Percentiles rank a stretch among this genome's conserved stretches.
Evolutionary conservation across 2,888 invertebrate genomes (phyloP).

Genomic region (Ctenicera cuprea): DNA sequence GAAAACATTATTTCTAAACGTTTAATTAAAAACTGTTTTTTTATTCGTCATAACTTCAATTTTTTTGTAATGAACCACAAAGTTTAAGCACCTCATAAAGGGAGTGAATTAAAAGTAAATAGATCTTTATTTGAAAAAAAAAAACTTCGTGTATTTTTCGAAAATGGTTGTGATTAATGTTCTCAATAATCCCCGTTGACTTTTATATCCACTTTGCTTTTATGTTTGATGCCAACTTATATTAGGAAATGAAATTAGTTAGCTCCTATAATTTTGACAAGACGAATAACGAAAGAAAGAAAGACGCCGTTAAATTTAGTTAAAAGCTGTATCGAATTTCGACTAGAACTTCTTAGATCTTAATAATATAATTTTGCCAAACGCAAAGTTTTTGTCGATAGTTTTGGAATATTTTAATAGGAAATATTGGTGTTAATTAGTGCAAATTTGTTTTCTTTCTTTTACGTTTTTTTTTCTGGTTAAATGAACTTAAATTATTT

Average conservation of each 20-base stretch:
- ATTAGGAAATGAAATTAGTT: conserved; percentile 32
- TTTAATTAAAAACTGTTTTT: too few species aligned
- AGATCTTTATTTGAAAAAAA: too few species aligned
- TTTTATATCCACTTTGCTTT: conserved; percentile 29
- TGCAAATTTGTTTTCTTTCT: too few species aligned
- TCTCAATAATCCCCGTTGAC: conserved; percentile 12
- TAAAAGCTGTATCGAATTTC: conserved; percentile 33
- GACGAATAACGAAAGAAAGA: conserved; percentile 12
- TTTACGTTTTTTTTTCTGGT: too few species aligned
- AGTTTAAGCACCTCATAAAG: too few species aligned
- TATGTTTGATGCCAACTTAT: conserved; percentile 25
- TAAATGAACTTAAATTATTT: too few species aligned
- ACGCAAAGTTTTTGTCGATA: conserved; percentile 3
- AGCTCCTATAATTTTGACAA: conserved; percentile 26
- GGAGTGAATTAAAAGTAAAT: too few species aligned
- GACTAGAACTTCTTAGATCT: background rate
- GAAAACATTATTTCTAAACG: background rate
- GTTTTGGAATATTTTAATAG: too few species aligned
- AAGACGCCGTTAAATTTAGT: conserved; percentile 25
- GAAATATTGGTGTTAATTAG: too few species aligned
- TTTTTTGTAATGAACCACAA: too few species aligned
- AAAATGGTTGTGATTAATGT: conserved; percentile 3
- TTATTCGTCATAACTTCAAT: too few species aligned
- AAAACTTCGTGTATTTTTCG: background rate
- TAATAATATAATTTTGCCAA: conserved; percentile 5